A percentile compares a stretch with the other conserved stretches of the same genome.
phyloP scores from a whole-genome alignment of 2,113 vertebrate species.

The Callithrix jacchus region DNA sequence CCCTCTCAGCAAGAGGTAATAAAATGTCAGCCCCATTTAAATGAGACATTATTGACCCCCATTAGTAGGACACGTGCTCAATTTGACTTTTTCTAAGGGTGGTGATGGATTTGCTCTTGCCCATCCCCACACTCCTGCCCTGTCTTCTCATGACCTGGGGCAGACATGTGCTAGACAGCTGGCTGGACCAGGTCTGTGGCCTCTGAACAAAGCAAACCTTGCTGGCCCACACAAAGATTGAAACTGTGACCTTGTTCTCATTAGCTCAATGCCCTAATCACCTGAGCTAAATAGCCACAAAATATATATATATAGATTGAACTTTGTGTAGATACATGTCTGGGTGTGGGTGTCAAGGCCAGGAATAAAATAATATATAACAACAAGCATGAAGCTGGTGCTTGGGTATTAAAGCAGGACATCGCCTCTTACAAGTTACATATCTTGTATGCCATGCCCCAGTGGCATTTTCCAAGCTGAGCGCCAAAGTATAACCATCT shows the following conservation, averaged over 20 bases:
- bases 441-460: not conserved
- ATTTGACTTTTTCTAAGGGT: slow-evolving; percentile 59
- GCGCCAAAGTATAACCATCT: not conserved
- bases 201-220: slow-evolving; percentile 65
- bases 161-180: slow-evolving; percentile 77
- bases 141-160: slow-evolving; percentile 71
- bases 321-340: not conserved
- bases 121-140: slow-evolving; percentile 54
- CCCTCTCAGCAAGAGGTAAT: slow-evolving; percentile 57
- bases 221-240: slow-evolving; percentile 70
- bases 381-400: not conserved
- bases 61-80: slow-evolving; percentile 63
- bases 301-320: slow-evolving; percentile 29
- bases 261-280: slow-evolving; percentile 69
- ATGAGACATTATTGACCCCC: slow-evolving; percentile 72
- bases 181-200: slow-evolving; percentile 52
- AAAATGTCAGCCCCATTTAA: slow-evolving; percentile 69
- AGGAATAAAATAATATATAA: slow-evolving; percentile 19
- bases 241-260: slow-evolving; percentile 75
- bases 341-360: not conserved
- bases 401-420: not conserved
- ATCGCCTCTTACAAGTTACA: not conserved
- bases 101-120: slow-evolving; percentile 74
- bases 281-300: slow-evolving; percentile 53
- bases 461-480: slow-evolving; percentile 2